Conservation (phyloP, 2,888 invertebrate genomes). For the Tenthredo mesomela region DNA sequence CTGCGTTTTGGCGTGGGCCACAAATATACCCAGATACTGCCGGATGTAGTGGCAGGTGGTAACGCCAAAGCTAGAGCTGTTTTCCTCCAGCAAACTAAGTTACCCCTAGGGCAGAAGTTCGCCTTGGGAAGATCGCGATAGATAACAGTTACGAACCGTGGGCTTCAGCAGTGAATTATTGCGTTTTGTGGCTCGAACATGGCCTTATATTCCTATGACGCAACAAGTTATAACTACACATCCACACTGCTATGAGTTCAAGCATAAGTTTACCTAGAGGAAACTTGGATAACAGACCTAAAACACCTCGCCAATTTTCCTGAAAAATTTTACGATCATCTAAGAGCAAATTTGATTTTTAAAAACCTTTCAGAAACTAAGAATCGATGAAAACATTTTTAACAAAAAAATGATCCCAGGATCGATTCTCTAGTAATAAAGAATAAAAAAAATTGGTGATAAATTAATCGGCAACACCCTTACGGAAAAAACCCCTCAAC, state of each 20-base stretch:
- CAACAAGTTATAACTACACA: slow-evolving; percentile 34
- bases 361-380: no score
- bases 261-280: not conserved
- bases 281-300: not conserved
- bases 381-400: no score
- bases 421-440: no score
- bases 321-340: not conserved
- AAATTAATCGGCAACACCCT: no score
- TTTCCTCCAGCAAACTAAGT: slow-evolving; percentile 31
- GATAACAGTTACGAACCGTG: slow-evolving; percentile 35
- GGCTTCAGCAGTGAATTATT: slow-evolving; percentile 11
- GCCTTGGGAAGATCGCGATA: slow-evolving; percentile 30
- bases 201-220: slow-evolving; percentile 34
- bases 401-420: not conserved
- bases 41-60: slow-evolving; percentile 14
- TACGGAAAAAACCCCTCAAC: no score
- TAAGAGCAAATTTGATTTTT: not conserved
- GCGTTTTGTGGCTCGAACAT: slow-evolving; percentile 19
- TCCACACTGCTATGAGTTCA: not conserved
- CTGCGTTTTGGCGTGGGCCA: slow-evolving; percentile 20
- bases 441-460: no score
- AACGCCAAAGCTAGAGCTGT: slow-evolving; percentile 20
- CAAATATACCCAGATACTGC: slow-evolving; percentile 8
- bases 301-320: not conserved
- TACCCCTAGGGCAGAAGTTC: slow-evolving; percentile 13